Percentiles rank a stretch among this genome's conserved stretches.
phyloP scores from a whole-genome alignment of 2,113 vertebrate species.

The Halcyon senegalensis region DNA sequence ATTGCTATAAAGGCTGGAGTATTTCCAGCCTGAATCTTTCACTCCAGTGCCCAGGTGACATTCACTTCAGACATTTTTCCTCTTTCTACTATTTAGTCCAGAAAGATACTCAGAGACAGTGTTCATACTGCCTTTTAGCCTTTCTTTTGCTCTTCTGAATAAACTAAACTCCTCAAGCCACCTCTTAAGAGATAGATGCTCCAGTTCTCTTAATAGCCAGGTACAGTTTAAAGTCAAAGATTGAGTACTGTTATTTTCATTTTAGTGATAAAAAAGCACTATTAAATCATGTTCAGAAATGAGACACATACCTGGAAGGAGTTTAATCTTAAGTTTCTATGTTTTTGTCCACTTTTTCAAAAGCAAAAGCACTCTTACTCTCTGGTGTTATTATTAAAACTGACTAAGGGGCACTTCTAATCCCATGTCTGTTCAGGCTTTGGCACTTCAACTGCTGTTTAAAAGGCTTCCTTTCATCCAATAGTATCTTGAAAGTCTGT shows the following conservation, averaged over 20 bases:
- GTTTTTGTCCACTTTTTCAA: not conserved
- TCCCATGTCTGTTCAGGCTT: not conserved
- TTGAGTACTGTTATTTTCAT: not conserved
- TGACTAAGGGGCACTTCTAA: not conserved
- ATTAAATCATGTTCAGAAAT: not conserved
- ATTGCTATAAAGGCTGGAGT: not conserved
- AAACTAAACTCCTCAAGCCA: not conserved
- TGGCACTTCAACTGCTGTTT: not conserved
- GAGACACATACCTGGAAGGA: not conserved
- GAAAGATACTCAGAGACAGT: not conserved
- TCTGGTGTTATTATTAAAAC: not conserved
- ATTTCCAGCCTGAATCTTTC: not conserved
- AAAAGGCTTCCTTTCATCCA: not conserved
- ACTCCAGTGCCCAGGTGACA: not conserved
- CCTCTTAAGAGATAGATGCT: not conserved
- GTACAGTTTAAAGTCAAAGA: not conserved
- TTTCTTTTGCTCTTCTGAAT: not conserved
- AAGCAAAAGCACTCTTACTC: not conserved
- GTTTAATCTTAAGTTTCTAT: not conserved
- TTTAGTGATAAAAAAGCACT: not conserved
- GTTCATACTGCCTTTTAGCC: not conserved
- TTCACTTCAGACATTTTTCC: not conserved
- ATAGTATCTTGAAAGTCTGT: not conserved
- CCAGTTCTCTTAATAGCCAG: not conserved
- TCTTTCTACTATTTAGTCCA: not conserved